Evolutionary conservation across 1,140 invertebrate genomes (phyloP), one percentile per base, ranked within the genome.

Genomic region (Maniola jurtina): DNA sequence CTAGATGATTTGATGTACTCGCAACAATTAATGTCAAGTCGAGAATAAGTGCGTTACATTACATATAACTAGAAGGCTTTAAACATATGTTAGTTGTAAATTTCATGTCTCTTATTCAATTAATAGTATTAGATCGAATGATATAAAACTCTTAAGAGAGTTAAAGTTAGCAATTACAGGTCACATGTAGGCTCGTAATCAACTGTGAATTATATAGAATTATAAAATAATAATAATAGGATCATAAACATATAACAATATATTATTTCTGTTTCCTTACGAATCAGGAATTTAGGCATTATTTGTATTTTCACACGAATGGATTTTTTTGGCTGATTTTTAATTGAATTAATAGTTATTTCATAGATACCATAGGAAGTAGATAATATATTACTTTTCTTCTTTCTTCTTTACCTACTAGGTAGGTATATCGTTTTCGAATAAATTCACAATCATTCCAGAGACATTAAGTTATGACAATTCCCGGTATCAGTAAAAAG

Each of bases 21-120:
- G 48, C 48, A 8, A 50, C 15, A 50, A 16, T 50, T 33, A 25
- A 55, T 34, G 16, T 55, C 52, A n/a, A 34, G 15, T 52, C 48
- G 16, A 55, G 52, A 55, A 55, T 55, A 55, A 34, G 33, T 34
- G 50, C 35, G 15, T 68, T 64, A 76, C 65, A 75, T 80, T 76
- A 77, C 76, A 79, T 70, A 74, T 78, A 81, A 81, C 77, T 81
- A 82, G 76, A 70, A 80, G 80, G 68, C 77, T 76, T 77, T 78
- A 77, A 86, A 83, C 71, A 73, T 83, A 89, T 82, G 80, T 81
- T 66, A 70, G 80, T 85, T 83, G 81, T 90, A 90, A 88, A 87
- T 88, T 86, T 83, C 76, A 76, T 78, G 77, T 84, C 79, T 70
- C 79, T 90, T 85, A 87, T 88, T 88, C 86, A 88, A 90, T 90